Base-by-base conservation (phyloP, 2,113 vertebrate genomes). In the Laticauda colubrina region DNA sequence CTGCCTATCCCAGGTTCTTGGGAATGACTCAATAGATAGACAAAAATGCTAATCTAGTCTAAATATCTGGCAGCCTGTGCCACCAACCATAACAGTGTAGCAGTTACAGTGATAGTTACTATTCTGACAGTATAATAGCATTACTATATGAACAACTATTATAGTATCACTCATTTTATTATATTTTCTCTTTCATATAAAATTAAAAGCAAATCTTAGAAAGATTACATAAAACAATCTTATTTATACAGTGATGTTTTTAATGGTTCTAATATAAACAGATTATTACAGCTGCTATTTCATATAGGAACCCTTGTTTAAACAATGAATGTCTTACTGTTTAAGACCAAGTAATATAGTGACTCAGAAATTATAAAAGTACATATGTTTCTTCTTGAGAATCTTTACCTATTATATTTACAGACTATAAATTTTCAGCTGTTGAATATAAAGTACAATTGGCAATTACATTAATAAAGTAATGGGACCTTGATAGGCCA, bases 331-430 rank as follows among this genome's bases (percentile, higher is more conserved):
- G 56, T 34, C 4, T 90, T 94, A 92, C 18, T 59, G 34, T 53
- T 95, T 89, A 87, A 93, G 95, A 43, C 6, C 23, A 94, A 39
- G 55, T 86, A 59, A 1, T 64, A 88, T 61, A 43, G 5, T 89
- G 4, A 24, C 11, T 45, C 11, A 59, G 53, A 14, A 55, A 75
- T 48, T 34, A 24, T 61, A 11, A 45, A 64, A 64, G 56, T 89
- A 10, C 56, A 11, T 43, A 89, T 89, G 4, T 61, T 21, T 12
- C 34, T 43, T 85, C 53, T 54, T 39, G 34, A 5, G 1, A 5
- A 29, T 20, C 4, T 53, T 20, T 24, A 45, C 23, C 34, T 43
- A 24, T 45, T 26, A 48, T 91, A 55, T 85, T 85, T 20, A 69
- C 57, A 90, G 15, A 21, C 21, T 43, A n/a, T 56, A 34, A 85